Evolutionary conservation across 2,113 vertebrate species (phyloP).

Genomic region (Trematomus loennbergii): DNA sequence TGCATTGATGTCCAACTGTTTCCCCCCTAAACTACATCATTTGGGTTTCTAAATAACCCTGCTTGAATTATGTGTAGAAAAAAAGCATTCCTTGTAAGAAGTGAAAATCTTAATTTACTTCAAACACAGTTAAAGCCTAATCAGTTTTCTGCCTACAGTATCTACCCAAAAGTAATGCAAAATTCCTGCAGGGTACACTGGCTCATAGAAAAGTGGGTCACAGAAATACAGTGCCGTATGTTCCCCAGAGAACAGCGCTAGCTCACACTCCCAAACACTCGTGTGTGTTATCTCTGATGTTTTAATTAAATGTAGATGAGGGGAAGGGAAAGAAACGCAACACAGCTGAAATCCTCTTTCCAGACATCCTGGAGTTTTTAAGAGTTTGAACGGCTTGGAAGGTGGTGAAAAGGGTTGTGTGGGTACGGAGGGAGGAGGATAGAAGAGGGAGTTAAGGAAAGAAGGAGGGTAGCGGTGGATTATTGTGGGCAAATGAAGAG

Average conservation of each 20-base stretch:
- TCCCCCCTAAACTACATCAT: neutral
- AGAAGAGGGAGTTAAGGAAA: neutral
- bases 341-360: constrained; percentile 54
- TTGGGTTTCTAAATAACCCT: constrained; percentile 3
- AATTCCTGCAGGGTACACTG: constrained; percentile 57
- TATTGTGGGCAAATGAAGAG: constrained; percentile 73
- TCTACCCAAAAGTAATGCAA: constrained; percentile 47
- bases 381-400: constrained; percentile 41
- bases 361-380: constrained; percentile 49
- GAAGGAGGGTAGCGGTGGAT: constrained; percentile 41
- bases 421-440: constrained; percentile 12
- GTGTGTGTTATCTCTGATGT: constrained; percentile 53
- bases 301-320: constrained; percentile 80
- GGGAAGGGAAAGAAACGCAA: constrained; percentile 46
- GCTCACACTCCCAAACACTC: constrained; percentile 41
- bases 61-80: neutral
- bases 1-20: neutral
- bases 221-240: constrained; percentile 45
- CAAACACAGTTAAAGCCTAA: constrained; percentile 52
- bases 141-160: constrained; percentile 35
- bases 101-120: neutral
- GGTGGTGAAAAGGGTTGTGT: neutral
- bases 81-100: neutral
- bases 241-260: constrained; percentile 58
- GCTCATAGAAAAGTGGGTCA: constrained; percentile 75